These are phyloP conservation scores for Garra rufa DNA, from an alignment of 2,113 vertebrate species.

Conservation along the genomic window DNA sequence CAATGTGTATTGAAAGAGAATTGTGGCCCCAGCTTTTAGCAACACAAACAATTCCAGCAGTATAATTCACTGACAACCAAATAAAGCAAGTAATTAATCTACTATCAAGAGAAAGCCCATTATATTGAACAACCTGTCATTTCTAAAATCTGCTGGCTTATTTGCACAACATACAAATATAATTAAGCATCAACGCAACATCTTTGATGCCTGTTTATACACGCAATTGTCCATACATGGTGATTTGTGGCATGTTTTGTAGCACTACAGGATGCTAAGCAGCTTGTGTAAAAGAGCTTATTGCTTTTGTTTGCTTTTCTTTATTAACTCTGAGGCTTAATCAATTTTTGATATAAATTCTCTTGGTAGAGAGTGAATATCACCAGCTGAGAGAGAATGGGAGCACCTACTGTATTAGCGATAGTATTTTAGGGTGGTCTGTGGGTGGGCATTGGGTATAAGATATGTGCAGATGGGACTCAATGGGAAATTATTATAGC, in stretches of 20 bases:
- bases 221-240: background rate
- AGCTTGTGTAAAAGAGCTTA: background rate
- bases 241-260: background rate
- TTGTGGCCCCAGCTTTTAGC: background rate
- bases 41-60: background rate
- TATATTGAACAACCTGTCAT: background rate
- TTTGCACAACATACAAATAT: constrained; percentile 18
- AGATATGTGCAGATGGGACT: constrained; percentile 40
- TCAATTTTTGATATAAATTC: constrained; percentile 9
- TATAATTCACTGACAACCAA: background rate
- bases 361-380: background rate
- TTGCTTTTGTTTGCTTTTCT: constrained; percentile 16
- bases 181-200: background rate
- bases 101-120: constrained; percentile 4
- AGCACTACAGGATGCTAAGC: constrained; percentile 6
- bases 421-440: constrained; percentile 17
- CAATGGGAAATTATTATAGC: constrained; percentile 22
- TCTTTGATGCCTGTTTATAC: constrained; percentile 22
- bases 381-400: background rate
- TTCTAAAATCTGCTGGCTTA: constrained; percentile 9
- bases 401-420: background rate
- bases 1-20: too few relatives aligned
- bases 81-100: background rate
- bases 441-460: background rate
- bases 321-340: constrained; percentile 14